Evolutionary conservation across 2,797 vertebrate species (phyloP), one percentile per base, ranked within the genome.

Genomic region (Buphagus erythrorhynchus): DNA sequence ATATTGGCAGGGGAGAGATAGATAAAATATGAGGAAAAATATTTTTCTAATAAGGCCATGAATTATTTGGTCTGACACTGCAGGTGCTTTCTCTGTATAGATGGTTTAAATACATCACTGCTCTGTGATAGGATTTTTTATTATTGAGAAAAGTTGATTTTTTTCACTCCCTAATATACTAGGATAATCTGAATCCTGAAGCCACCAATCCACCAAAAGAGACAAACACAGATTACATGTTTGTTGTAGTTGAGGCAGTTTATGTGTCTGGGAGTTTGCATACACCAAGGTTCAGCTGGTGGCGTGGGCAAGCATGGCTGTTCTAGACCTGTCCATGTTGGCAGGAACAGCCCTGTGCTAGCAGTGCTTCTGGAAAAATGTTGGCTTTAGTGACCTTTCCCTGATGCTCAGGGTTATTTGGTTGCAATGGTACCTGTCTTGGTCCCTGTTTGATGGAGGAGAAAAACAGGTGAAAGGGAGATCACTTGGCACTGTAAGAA

Each of bases 41-140:
- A 40, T 74, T 21, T 83, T 95, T 82, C 58, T 63, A 78, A 58
- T 88, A 71, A 77, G 85, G 31, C 87, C 77, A 17, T 93, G 26
- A 86, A 65, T 86, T 72, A 77, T 19, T 92, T 28, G 91, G 55
- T 84, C 78, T 80, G 68, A 93, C 90, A 95, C 94, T 96, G 94
- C 96, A 87, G 91, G 55, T 94, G 59, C 58, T 96, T 94, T 96
- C 86, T 95, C 88, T 95, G 63, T 93, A 58, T 83, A 81, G 69
- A 61, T 91, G 58, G 76, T 71, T 91, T 83, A 75, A 87, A 48
- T 90, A 68, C 14, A 51, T 90, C 88, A 94, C 86, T 93, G 90
- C 95, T 97, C 94, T 93, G 90, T 94, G 76, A 76, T 74, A 72
- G 35, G 33, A 25, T 78, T 71, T 88, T 81, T 87, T 11, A 9